Evolutionary conservation across 2,888 invertebrate species (phyloP).

Genomic region (Zonitis immaculata): DNA sequence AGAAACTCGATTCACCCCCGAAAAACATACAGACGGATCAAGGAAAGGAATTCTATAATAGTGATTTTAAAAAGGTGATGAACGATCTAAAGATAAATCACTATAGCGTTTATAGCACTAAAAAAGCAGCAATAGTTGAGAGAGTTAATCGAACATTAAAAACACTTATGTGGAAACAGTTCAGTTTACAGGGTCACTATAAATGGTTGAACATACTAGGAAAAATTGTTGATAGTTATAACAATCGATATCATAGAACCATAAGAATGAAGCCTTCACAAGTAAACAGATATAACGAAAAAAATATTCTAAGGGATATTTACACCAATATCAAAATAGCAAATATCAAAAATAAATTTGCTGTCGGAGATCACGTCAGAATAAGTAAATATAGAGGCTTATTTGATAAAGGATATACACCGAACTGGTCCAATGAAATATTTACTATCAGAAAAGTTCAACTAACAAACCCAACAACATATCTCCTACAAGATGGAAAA

Average conservation of each 20-base stretch:
- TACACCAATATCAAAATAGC: constrained; percentile 24
- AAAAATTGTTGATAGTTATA: constrained; percentile 9
- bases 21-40: constrained; percentile 22
- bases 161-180: constrained; percentile 29
- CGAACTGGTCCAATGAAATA: constrained; percentile 38
- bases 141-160: constrained; percentile 30
- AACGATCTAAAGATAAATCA: constrained; percentile 21
- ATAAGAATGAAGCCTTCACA: constrained; percentile 11
- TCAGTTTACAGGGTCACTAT: constrained; percentile 29
- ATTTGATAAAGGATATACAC: constrained; percentile 38
- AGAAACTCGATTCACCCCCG: constrained; percentile 5
- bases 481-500: constrained; percentile 30
- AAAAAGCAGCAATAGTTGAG: constrained; percentile 30
- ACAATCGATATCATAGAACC: constrained; percentile 11
- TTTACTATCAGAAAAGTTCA: constrained; percentile 34
- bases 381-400: constrained; percentile 31
- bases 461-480: constrained; percentile 33
- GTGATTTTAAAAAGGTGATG: constrained; percentile 24
- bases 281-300: constrained; percentile 10
- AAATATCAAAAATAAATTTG: constrained; percentile 17
- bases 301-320: constrained; percentile 18
- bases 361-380: no score
- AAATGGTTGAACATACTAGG: constrained; percentile 30
- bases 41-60: constrained; percentile 32
- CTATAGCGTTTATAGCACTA: constrained; percentile 23